Base-by-base conservation (phyloP, 2,797 vertebrate genomes). In the Buphagus erythrorhynchus region DNA sequence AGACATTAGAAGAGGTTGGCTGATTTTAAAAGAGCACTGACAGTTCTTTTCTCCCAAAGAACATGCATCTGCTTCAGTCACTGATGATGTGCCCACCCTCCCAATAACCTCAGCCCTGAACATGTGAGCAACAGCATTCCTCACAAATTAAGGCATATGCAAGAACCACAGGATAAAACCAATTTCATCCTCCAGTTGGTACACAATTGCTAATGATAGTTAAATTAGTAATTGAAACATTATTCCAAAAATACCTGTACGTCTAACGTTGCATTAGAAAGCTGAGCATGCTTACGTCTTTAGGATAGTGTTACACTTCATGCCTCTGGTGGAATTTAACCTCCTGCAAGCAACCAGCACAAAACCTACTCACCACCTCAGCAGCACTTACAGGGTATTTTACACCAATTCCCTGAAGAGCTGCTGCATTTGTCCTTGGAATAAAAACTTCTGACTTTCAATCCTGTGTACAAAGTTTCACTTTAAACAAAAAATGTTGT, bases 201-300 rank as follows among this genome's bases (percentile, higher is more conserved):
- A 68, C 4, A 16, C 43, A 49, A n/a, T 33, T 78, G 43, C 36
- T 79, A 84, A 73, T 31, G 59, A 75, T n/a, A 79, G 28, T 61
- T 81, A 84, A 90, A 93, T 86, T 74, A 88, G 46, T 54, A 80
- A 66, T 15, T 72, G 46, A 33, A 88, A 90, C 2, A 2, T 62
- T 65, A 67, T 55, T 80, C 62, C 75, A 59, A 88, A 95, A 88
- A 76, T 51, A 82, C 40, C 69, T 61, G 55, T 35, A 58, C 7
- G 5, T 66, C 92, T 79, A 88, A 33, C 22, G 5, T 55, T 45
- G 62, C 63, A 42, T 69, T 66, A 73, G 79, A 93, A 95, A 92
- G 55, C 24, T 81, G 66, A 75, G 46, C 21, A 49, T 9, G 12
- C n/a, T 58, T 43, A 35, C 0, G 0, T 66, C 67, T 74, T 57